A percentile compares a stretch with the other conserved stretches of the same genome.
Evolutionary conservation across 1,140 invertebrate species (phyloP).

Genomic region (Temnothorax nylanderi): DNA sequence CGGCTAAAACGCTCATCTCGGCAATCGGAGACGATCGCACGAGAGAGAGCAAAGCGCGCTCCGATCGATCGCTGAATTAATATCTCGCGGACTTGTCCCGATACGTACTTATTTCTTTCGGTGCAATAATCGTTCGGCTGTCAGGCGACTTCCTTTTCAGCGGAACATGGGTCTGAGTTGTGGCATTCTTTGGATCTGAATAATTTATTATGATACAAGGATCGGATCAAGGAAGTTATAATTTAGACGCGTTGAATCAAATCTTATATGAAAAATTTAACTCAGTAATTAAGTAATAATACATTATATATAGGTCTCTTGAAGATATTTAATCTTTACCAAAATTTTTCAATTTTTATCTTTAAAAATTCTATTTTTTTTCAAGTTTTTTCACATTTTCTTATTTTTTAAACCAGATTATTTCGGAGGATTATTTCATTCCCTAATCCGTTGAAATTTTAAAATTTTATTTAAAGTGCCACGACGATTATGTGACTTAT

Average conservation of each 20-base stretch:
- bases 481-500: background rate
- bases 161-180: constrained; percentile 4
- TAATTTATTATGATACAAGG: background rate
- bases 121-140: constrained; percentile 63
- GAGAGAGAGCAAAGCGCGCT: background rate
- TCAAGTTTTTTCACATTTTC: background rate
- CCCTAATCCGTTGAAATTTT: background rate
- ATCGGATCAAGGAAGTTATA: background rate
- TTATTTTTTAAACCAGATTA: background rate
- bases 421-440: background rate
- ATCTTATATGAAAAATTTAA: background rate
- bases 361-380: background rate
- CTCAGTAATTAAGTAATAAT: background rate
- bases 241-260: background rate
- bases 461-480: constrained; percentile 5
- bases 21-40: background rate
- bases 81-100: background rate
- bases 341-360: background rate
- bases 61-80: background rate
- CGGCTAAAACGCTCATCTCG: background rate
- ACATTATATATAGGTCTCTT: background rate
- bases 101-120: constrained; percentile 7
- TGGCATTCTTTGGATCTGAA: background rate
- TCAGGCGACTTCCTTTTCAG: constrained; percentile 64
- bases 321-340: background rate